Conservation (phyloP, 2,888 invertebrate genomes). For the Tanypteryx hageni region DNA sequence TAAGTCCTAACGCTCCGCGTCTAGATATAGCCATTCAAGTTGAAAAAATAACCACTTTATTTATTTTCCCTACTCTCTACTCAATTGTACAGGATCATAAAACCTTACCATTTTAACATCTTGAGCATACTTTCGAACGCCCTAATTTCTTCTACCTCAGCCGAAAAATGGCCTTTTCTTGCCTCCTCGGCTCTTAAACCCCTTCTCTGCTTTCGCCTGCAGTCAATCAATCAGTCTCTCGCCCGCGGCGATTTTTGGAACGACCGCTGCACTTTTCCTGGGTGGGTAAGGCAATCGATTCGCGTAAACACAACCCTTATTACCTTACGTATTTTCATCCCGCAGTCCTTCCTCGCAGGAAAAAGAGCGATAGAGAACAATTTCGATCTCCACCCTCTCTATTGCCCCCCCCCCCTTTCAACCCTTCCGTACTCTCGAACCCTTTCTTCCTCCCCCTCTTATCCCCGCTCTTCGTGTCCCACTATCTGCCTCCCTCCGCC, state of each 20-base stretch:
- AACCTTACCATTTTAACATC: neutral
- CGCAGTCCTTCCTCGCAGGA: neutral
- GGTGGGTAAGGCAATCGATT: neutral
- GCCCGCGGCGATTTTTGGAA: neutral
- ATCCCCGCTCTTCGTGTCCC: neutral
- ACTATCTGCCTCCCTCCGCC: constrained; percentile 43
- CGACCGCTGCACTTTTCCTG: constrained; percentile 1
- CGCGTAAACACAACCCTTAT: constrained; percentile 16
- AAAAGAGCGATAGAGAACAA: neutral
- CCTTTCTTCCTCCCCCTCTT: neutral
- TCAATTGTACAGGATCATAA: neutral
- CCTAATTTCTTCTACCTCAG: neutral
- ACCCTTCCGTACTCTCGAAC: neutral
- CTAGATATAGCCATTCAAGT: too few species aligned
- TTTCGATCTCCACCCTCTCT: neutral
- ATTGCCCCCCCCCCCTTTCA: neutral
- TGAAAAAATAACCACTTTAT: neutral
- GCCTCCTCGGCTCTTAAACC: neutral
- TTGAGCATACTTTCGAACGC: neutral
- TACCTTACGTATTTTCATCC: neutral
- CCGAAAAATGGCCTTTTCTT: neutral
- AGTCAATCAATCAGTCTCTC: constrained; percentile 16
- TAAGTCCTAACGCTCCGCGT: too few species aligned
- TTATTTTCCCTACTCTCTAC: neutral
- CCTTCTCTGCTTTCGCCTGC: neutral